Base-by-base conservation (phyloP, 2,797 vertebrate species). In the Lepidocolaptes lacrymiger region DNA sequence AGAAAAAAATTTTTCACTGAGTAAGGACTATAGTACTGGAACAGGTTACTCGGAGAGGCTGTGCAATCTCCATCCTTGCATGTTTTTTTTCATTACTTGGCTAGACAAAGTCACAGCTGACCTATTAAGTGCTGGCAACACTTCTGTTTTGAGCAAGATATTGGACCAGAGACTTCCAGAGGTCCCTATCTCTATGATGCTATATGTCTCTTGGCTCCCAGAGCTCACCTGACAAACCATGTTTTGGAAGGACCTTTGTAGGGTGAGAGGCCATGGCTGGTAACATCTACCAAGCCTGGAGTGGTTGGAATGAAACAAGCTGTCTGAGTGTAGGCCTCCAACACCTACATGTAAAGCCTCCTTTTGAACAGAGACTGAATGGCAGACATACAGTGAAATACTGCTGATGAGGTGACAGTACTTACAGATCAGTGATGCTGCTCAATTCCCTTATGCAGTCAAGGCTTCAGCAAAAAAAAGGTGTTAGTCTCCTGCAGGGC, bases 71-170 rank as follows among this genome's bases (percentile, higher is more conserved):
- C 20, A 66, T 51, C 36, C 54, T 41, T 48, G 46, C 24, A 63
- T 36, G 36, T 39, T 91, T 91, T 75, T 77, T 91, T 88, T 75
- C 58, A 84, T 26, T 6, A 77, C 55, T 91, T 90, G 77, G 58
- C 69, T 73, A 84, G 66, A 81, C 63, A 73, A 84, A 95, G 76
- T 56, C 88, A 90, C 48, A 81, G 48, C 77, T 94, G 85, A 88
- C 62, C 55, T 81, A 59, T 51, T 76, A 75, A 74, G 12, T 52
- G 56, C 59, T 91, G 67, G 62, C 71, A 85, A 59, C 28, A 67
- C 36, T 51, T 81, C 69, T 86, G 14, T 62, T 95, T 76, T 69
- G 59, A 85, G 89, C 43, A 76, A 43, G 48, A 76, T 80, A 41
- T 34, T 73, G 55, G 55, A 81, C 75, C 52, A 73, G 6, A 78